Base-by-base conservation (phyloP, 2,797 vertebrate genomes). In the Anisognathus igniventris region DNA sequence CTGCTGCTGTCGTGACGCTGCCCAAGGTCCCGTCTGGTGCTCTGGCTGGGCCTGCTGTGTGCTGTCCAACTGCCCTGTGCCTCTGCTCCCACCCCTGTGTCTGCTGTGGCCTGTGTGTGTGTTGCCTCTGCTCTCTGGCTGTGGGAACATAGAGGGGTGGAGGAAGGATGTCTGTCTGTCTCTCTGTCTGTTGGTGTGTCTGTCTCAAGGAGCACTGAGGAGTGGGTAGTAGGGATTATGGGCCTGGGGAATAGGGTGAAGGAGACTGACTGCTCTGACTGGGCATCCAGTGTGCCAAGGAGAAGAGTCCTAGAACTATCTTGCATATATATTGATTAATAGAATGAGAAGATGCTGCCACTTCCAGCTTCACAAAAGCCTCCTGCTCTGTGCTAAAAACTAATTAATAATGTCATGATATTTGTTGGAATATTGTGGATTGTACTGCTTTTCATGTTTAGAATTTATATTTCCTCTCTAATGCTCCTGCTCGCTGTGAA, bases 1-100 rank as follows among this genome's bases (percentile, higher is more conserved):
- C 61, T 73, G 51, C 53, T n/a, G 64, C 57, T 77, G 2, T 57
- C 0, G 0, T 31, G 42, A 5, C 37, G 17, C 12, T 87, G 42
- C 85, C 47, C 15, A 8, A 7, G 67, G 35, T 37, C 50, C 50
- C 0, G 0, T 33, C 27, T 30, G 28, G 54, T 61, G 74, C 66
- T 71, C 53, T 35, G 56, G 14, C 48, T 40, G 10, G n/a, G 35
- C 35, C 39, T 33, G 21, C 33, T 75, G 13, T 12, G 25, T 74
- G 40, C 45, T 57, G 66, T 88, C 35, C 22, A 16, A 0, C 42
- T 70, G 20, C 2, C 1, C 66, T 33, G 50, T 57, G 40, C 62
- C 42, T 61, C 67, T 88, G 48, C 39, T 80, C 30, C 33, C 25
- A 18, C 25, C 37, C 25, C 28, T 21, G 24, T 58, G 68, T 92